Percentiles rank a stretch among this genome's conserved stretches.
These are phyloP conservation scores for Sorex araneus DNA, from an alignment of 2,113 vertebrate genomes.

Conservation along the genomic window DNA sequence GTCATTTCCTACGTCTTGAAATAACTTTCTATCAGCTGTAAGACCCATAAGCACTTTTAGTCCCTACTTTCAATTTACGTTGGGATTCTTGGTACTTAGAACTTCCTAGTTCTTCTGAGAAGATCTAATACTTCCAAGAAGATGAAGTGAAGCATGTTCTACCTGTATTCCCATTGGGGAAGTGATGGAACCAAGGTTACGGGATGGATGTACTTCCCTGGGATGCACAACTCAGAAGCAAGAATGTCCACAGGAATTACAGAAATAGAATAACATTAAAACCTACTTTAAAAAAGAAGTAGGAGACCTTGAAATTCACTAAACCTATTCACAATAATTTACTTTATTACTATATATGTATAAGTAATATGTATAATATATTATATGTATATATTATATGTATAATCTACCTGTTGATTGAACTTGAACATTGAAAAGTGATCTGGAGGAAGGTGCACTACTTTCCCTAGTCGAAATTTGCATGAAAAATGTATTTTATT, in stretches of 20 bases:
- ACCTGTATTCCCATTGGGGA: background rate
- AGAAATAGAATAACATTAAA: background rate
- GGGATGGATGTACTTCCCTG: background rate
- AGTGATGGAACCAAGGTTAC: background rate
- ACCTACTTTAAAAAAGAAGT: background rate
- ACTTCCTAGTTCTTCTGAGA: too few relatives aligned
- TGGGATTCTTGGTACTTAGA: background rate
- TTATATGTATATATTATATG: background rate
- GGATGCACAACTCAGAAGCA: background rate
- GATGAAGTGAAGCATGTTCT: background rate
- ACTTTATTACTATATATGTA: background rate
- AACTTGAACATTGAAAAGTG: conserved; percentile 13
- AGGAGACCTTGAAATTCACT: conserved; percentile 29
- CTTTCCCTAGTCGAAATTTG: background rate
- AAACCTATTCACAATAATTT: background rate
- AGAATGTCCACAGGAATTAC: background rate
- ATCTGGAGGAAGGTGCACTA: background rate
- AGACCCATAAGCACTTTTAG: background rate
- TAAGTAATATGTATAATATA: too few relatives aligned
- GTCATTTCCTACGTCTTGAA: background rate
- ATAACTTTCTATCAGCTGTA: background rate
- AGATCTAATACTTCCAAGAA: background rate
- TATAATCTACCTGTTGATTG: too few relatives aligned
- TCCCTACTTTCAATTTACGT: background rate
- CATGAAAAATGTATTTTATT: background rate